Conservation (phyloP, 2,888 invertebrate species). For the Ichneumoninae sp. region DNA sequence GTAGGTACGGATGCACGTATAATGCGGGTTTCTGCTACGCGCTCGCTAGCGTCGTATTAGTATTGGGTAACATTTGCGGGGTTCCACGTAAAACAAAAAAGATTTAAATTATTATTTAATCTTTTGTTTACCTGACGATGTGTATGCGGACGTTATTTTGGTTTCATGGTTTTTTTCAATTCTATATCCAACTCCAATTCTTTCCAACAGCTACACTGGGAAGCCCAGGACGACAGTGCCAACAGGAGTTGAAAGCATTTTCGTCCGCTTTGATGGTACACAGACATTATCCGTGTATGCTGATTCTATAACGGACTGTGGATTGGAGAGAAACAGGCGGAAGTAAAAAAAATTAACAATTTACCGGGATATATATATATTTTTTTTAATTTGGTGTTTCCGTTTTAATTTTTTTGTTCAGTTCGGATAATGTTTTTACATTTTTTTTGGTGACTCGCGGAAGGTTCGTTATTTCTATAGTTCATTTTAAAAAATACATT, state of each 20-base stretch:
- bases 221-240: slow-evolving; percentile 51
- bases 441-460: no score
- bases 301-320: not conserved
- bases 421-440: no score
- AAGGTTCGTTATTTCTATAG: not conserved
- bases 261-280: slow-evolving; percentile 39
- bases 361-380: not conserved
- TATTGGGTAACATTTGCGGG: not conserved
- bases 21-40: slow-evolving; percentile 22
- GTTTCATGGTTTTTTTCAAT: slow-evolving; percentile 47
- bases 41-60: slow-evolving; percentile 10
- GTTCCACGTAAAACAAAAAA: not conserved
- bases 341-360: no score
- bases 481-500: not conserved
- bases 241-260: slow-evolving; percentile 55
- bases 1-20: slow-evolving; percentile 24
- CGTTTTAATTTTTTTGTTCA: no score
- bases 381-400: not conserved
- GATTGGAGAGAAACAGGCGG: not conserved
- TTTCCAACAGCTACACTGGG: slow-evolving; percentile 19
- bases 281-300: not conserved
- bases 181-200: slow-evolving; percentile 4
- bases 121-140: not conserved
- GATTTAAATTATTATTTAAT: not conserved
- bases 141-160: slow-evolving; percentile 49